Conservation (phyloP, 2,888 invertebrate genomes). For the Colletes collaris region DNA sequence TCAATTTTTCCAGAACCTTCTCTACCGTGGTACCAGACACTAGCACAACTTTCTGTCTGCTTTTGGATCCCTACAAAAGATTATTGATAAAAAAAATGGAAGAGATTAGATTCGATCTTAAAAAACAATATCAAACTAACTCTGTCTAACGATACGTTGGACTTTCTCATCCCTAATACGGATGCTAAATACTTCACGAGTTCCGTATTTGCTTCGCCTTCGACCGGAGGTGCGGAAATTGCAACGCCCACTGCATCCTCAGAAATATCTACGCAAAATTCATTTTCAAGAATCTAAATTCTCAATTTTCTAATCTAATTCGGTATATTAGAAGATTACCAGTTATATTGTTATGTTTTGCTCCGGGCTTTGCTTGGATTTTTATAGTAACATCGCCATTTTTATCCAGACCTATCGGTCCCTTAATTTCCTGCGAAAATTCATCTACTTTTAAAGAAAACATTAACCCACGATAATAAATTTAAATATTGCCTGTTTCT, state of each 20-base stretch:
- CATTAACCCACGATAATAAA: background rate
- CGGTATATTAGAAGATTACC: slow-evolving; percentile 79
- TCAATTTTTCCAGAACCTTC: slow-evolving; percentile 82
- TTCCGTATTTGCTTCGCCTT: slow-evolving; percentile 92
- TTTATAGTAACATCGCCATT: slow-evolving; percentile 86
- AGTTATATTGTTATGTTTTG: slow-evolving; percentile 88
- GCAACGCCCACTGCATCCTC: slow-evolving; percentile 89
- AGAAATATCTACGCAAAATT: slow-evolving; percentile 83
- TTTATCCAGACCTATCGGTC: slow-evolving; percentile 84
- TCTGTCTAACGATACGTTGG: slow-evolving; percentile 87
- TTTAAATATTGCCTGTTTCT: background rate
- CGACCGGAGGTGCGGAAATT: slow-evolving; percentile 91
- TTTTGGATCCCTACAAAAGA: slow-evolving; percentile 84
- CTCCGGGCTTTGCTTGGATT: slow-evolving; percentile 90
- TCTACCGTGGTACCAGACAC: slow-evolving; percentile 84
- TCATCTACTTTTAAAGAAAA: too few species aligned
- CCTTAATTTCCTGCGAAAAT: slow-evolving; percentile 40
- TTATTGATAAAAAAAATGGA: background rate
- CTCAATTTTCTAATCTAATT: background rate
- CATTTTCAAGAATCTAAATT: slow-evolving; percentile 10
- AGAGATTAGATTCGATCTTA: background rate
- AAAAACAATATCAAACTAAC: slow-evolving; percentile 69
- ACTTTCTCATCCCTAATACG: slow-evolving; percentile 88
- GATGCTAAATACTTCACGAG: slow-evolving; percentile 89
- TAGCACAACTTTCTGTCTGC: slow-evolving; percentile 85